Evolutionary conservation across 2,113 vertebrate genomes (phyloP), one percentile per base, ranked within the genome.

Genomic region (Puffinus mauretanicus): DNA sequence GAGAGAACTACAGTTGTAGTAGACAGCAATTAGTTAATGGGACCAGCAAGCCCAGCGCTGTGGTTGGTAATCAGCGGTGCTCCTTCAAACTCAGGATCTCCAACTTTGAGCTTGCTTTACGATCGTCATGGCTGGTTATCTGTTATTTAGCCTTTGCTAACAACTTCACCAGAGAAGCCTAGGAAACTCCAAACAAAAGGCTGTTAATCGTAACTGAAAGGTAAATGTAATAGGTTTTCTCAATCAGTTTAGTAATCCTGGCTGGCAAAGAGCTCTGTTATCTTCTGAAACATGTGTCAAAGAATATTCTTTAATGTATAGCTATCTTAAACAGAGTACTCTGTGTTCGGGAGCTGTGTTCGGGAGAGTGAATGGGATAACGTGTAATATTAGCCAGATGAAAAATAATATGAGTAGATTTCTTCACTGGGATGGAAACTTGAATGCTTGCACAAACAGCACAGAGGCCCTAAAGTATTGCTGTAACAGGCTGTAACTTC

Each of bases 201-300:
- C 75, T 83, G 46, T 49, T 90, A 88, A 92, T 92, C 19, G 29
- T 57, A 93, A 64, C 32, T 73, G 51, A 81, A 79, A 91, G 42
- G 49, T 85, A 86, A 88, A 88, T 85, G 19, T 89, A 92, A 82
- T 88, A 79, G 40, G 16, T 57, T 71, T 97, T 97, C 92, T 96
- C 64, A 76, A 71, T 81, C 82, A 82, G 55, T 58, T 96, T 92
- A 96, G 58, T 82, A 86, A 96, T 95, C 86, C 40, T 72, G 44
- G 13, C 79, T 46, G 66, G 49, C 55, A 79, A 29, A 89, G 75
- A 66, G 32, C 25, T 61, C 51, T 85, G n/a, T 75, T 94, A 60
- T 72, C 38, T 85, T 87, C 86, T 93, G 87, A 87, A 81, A 86
- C 25, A 20, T n/a, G 11, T 54, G 38, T 86, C 61, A 78, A 46